Evolutionary conservation across 2,113 vertebrate species (phyloP).

Genomic region (Chaenocephalus aceratus): DNA sequence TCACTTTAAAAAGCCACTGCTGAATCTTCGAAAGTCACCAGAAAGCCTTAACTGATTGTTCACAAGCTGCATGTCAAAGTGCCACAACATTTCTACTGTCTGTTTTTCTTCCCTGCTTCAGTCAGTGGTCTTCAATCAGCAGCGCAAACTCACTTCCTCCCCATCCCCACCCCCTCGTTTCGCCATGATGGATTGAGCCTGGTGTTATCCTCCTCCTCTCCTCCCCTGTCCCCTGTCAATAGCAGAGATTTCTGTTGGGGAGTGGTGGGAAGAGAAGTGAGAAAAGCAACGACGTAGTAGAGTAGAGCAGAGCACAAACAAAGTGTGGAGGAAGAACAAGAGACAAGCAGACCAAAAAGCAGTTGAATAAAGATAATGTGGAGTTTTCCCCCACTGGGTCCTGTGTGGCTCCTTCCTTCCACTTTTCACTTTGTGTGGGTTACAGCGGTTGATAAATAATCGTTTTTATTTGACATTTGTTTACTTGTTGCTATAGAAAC

Average conservation of each 20-base stretch:
- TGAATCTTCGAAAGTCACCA: constrained; percentile 18
- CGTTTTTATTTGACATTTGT: background rate
- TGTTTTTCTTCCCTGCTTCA: constrained; percentile 26
- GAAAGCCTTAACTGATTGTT: constrained; percentile 41
- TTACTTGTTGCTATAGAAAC: background rate
- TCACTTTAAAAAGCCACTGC: background rate
- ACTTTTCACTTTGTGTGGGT: background rate
- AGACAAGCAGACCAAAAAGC: background rate
- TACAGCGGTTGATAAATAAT: background rate
- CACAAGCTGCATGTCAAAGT: constrained; percentile 35
- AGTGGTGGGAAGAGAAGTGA: constrained; percentile 4
- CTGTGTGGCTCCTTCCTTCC: background rate
- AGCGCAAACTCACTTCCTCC: constrained; percentile 22
- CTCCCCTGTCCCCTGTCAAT: constrained; percentile 35
- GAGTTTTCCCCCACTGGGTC: background rate
- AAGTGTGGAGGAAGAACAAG: too few species aligned
- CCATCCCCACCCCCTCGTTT: constrained; percentile 35
- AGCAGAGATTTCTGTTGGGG: constrained; percentile 24
- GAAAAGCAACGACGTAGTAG: background rate
- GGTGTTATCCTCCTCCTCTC: constrained; percentile 51
- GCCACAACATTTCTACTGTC: constrained; percentile 39
- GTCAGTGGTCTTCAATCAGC: constrained; percentile 54
- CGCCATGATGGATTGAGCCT: constrained; percentile 47
- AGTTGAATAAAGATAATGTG: background rate
- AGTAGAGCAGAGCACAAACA: background rate